Evolutionary conservation across 2,113 vertebrate species (phyloP).

Genomic region (Cromileptes altivelis): DNA sequence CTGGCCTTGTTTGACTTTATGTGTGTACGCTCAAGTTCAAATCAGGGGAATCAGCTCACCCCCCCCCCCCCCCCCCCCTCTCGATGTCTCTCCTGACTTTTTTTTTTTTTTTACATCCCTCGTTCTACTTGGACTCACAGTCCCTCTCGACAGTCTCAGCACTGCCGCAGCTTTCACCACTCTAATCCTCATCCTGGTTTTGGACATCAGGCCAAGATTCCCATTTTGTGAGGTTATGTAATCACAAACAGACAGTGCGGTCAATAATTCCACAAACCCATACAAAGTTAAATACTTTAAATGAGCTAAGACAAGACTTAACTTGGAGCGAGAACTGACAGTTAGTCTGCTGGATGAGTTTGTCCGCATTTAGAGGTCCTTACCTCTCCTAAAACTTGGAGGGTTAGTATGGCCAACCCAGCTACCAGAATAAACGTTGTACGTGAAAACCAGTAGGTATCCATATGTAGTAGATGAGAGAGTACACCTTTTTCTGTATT

Average conservation of each 20-base stretch:
- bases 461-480: too few relatives aligned
- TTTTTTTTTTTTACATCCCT: constrained; percentile 24
- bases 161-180: constrained; percentile 33
- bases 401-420: not conserved
- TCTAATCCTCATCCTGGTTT: constrained; percentile 64
- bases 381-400: not conserved
- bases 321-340: not conserved
- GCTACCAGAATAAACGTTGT: too few relatives aligned
- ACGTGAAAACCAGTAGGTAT: too few relatives aligned
- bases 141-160: constrained; percentile 25
- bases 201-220: constrained; percentile 48
- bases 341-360: not conserved
- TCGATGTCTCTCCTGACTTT: not conserved
- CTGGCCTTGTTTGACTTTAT: constrained; percentile 60
- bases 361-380: constrained; percentile 15
- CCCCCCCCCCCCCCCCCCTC: too few relatives aligned
- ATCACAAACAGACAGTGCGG: constrained; percentile 24
- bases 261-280: constrained; percentile 14
- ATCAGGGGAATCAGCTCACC: constrained; percentile 36
- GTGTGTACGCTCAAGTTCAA: constrained; percentile 57
- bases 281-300: not conserved
- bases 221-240: constrained; percentile 56
- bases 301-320: not conserved
- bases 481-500: too few relatives aligned
- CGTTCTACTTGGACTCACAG: constrained; percentile 41